Percentiles rank a stretch among this genome's conserved stretches.
Conservation (phyloP, 1,140 invertebrate species). For the Drosophila pachea region DNA sequence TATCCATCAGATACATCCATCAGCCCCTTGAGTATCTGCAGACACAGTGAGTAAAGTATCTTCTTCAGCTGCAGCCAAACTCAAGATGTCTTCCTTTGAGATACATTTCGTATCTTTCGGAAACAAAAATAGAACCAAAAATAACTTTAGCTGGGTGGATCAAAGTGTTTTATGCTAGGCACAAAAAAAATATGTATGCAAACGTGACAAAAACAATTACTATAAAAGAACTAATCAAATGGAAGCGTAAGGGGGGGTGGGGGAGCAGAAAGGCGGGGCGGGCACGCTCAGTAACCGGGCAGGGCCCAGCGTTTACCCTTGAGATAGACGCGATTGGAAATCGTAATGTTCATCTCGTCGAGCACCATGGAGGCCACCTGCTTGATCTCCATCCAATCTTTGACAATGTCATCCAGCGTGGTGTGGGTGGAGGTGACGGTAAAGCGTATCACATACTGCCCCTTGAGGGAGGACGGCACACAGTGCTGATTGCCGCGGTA, state of each 20-base stretch:
- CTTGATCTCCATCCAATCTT: conserved; percentile 94
- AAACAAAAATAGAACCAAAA: neutral
- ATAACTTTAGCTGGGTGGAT: conserved; percentile 41
- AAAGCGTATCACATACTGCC: conserved; percentile 93
- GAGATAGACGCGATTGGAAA: conserved; percentile 83
- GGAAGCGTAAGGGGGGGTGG: conserved; percentile 19
- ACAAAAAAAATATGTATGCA: conserved; percentile 14
- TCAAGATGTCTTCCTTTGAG: neutral
- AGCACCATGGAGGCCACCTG: conserved; percentile 87
- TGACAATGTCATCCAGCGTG: conserved; percentile 91
- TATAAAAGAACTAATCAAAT: neutral
- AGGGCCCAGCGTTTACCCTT: conserved; percentile 82
- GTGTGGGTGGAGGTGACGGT: conserved; percentile 95
- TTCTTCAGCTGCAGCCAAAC: no score
- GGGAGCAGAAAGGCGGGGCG: conserved; percentile 3
- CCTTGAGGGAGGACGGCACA: conserved; percentile 93
- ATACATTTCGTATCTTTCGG: neutral
- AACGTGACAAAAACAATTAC: conserved; percentile 32
- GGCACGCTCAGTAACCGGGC: conserved; percentile 29
- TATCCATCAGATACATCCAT: neutral
- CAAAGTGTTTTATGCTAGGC: conserved; percentile 35
- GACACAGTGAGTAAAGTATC: no score
- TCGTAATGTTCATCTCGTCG: conserved; percentile 81
- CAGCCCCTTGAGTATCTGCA: no score
- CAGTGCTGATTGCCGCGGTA: conserved; percentile 92